Conservation (phyloP, 2,113 vertebrate species). For the Furnarius figulus region DNA sequence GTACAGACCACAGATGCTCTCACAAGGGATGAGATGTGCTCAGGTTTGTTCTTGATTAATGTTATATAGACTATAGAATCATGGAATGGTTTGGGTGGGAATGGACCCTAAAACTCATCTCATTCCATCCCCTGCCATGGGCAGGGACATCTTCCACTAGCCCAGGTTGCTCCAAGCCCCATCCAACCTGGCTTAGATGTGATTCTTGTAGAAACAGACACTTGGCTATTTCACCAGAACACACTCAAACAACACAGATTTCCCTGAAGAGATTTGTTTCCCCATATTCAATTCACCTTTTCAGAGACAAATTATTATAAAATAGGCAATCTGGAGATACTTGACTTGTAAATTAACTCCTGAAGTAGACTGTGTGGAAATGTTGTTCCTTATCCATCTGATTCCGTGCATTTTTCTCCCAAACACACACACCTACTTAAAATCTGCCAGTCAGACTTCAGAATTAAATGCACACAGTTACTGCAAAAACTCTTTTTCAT, state of each 20-base stretch:
- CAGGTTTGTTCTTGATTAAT: fast-evolving
- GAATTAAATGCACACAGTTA: not conserved
- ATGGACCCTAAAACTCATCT: not conserved
- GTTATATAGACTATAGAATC: not conserved
- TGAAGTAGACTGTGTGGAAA: not conserved
- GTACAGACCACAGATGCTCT: not conserved
- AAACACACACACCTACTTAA: not conserved
- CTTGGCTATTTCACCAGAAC: not conserved
- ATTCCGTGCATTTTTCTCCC: not conserved
- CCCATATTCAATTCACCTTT: not conserved
- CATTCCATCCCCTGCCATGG: not conserved
- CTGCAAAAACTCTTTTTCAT: not conserved
- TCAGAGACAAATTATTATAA: not conserved
- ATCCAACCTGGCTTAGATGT: not conserved
- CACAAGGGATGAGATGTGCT: fast-evolving
- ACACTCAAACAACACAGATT: fast-evolving
- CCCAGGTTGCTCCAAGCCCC: not conserved
- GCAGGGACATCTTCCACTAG: not conserved
- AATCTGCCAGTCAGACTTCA: not conserved
- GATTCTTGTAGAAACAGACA: not conserved
- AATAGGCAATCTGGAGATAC: not conserved
- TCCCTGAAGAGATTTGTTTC: not conserved
- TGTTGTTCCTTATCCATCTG: not conserved
- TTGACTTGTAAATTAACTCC: not conserved
- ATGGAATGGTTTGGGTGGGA: not conserved